Evolutionary conservation across 2,888 invertebrate species (phyloP).

Genomic region (Erpobdella octoculata): DNA sequence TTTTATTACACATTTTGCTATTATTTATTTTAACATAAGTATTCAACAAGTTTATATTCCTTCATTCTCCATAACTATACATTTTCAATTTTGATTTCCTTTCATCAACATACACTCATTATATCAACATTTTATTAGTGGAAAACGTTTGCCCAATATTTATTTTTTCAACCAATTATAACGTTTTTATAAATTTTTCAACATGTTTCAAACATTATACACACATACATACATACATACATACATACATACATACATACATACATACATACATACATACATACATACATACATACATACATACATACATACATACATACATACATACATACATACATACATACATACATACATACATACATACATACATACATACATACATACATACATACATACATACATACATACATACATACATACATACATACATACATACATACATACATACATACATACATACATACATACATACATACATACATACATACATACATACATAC

Average conservation of each 20-base stretch:
- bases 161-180: too few relatives aligned
- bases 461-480: neutral
- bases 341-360: constrained; percentile 1
- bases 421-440: constrained; percentile 1
- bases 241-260: neutral
- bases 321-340: constrained; percentile 1
- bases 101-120: too few relatives aligned
- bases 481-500: constrained; percentile 1
- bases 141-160: too few relatives aligned
- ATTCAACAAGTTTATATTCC: too few relatives aligned
- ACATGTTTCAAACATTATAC: neutral
- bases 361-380: constrained; percentile 1
- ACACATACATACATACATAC: neutral
- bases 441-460: neutral
- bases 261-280: neutral
- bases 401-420: constrained; percentile 1
- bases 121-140: too few relatives aligned
- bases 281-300: neutral
- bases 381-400: constrained; percentile 1
- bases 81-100: too few relatives aligned
- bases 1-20: too few relatives aligned
- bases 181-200: too few relatives aligned
- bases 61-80: too few relatives aligned
- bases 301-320: constrained; percentile 1
- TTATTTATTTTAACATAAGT: too few relatives aligned